These are phyloP conservation scores for Nixonia krombeini DNA, from an alignment of 1,140 invertebrate genomes.

Conservation along the genomic window DNA sequence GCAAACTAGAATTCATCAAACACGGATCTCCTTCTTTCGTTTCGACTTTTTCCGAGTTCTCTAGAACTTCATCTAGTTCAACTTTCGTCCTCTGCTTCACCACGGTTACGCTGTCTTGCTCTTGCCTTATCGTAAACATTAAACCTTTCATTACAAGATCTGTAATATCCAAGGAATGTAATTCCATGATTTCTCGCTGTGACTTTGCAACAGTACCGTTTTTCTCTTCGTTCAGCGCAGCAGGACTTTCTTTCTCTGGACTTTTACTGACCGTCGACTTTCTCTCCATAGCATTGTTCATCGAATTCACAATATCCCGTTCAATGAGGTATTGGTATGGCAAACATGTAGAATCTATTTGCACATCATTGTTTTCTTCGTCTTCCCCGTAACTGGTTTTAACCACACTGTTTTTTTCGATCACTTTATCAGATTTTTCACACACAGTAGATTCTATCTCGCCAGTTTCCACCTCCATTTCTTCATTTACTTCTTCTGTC, in stretches of 20 bases:
- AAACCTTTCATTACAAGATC: slow-evolving; percentile 67
- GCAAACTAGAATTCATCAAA: slow-evolving; percentile 63
- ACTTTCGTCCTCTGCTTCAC: slow-evolving; percentile 66
- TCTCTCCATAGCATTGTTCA: slow-evolving; percentile 24
- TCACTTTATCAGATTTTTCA: too few species aligned
- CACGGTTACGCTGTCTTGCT: slow-evolving; percentile 61
- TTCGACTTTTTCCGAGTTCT: slow-evolving; percentile 67
- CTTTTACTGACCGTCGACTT: too few species aligned
- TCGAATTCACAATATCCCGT: slow-evolving; percentile 55
- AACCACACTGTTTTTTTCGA: too few species aligned
- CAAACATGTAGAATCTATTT: slow-evolving; percentile 52
- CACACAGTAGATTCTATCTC: too few species aligned
- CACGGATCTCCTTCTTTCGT: slow-evolving; percentile 63
- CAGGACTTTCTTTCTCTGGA: too few species aligned
- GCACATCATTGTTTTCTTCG: slow-evolving; percentile 19
- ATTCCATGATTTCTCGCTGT: slow-evolving; percentile 16
- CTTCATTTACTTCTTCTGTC: too few species aligned
- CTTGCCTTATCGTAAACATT: slow-evolving; percentile 68
- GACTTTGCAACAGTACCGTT: not conserved
- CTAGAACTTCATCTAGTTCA: slow-evolving; percentile 66
- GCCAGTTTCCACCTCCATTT: too few species aligned
- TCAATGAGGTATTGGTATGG: slow-evolving; percentile 65
- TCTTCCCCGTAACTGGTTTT: not conserved
- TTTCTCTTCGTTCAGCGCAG: too few species aligned
- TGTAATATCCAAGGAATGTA: slow-evolving; percentile 64